These are phyloP conservation scores for Nephrotoma appendiculata DNA, from an alignment of 2,888 invertebrate genomes.

Conservation along the genomic window DNA sequence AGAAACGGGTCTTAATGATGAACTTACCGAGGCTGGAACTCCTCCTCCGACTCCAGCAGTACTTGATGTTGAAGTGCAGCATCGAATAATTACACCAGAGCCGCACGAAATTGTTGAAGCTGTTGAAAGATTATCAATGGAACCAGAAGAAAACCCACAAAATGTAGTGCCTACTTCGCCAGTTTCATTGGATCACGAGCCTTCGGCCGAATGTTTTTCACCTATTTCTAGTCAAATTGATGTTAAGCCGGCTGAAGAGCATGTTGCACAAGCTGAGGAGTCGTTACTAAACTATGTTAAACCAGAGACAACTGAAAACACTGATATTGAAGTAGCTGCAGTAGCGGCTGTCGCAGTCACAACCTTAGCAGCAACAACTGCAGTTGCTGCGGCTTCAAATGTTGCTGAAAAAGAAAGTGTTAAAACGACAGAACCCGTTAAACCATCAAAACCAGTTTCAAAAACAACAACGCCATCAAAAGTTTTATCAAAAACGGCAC, in stretches of 20 bases:
- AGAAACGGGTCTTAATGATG: not conserved
- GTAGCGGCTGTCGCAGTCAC: constrained; percentile 8
- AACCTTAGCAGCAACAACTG: constrained; percentile 9
- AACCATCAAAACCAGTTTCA: not conserved
- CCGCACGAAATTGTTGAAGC: not conserved
- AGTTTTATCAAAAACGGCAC: not conserved
- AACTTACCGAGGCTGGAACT: not conserved
- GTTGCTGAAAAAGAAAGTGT: constrained; percentile 10
- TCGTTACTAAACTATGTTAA: not conserved
- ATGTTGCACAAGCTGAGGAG: not conserved
- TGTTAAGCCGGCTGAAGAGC: not conserved
- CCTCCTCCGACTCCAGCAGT: not conserved
- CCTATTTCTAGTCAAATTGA: not conserved
- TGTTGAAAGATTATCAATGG: not conserved
- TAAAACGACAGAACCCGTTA: not conserved
- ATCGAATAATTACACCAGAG: not conserved
- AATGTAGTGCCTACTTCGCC: not conserved
- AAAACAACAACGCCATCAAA: constrained; percentile 4
- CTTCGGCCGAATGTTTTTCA: not conserved
- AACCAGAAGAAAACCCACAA: not conserved
- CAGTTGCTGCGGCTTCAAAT: constrained; percentile 8
- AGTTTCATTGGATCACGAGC: not conserved
- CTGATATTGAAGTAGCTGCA: not conserved
- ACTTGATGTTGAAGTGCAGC: not conserved
- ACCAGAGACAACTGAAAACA: not conserved